Base-by-base conservation (phyloP, 2,797 vertebrate species). In the Vespertilio murinus region DNA sequence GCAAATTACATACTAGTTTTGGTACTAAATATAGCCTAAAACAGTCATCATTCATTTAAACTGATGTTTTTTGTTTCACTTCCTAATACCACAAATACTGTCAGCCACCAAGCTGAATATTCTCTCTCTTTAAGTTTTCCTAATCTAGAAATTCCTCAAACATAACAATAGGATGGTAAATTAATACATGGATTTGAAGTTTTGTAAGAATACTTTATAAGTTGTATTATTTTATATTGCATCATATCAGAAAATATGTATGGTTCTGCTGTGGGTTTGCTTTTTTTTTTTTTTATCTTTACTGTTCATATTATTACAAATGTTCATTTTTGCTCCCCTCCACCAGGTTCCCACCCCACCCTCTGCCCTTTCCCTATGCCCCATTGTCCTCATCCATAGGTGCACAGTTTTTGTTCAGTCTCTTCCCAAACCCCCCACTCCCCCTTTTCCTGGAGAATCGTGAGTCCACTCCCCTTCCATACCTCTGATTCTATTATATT, bases 21-120 rank as follows among this genome's bases (percentile, higher is more conserved):
- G 71, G 12, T 80, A 42, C 59, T 94, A 94, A 93, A 74, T 92
- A 52, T 85, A 88, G 25, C 18, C 12, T 82, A n/a, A 94, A 91
- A 80, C 42, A 77, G 86, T 84, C 45, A 83, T 90, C 38, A 81
- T 42, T 91, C 38, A 71, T 82, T 80, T 85, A 85, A 33, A 8
- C 20, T 71, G 22, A 28, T 93, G 88, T 35, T 96, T 96, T 91
- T 93, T 88, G 71, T 96, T 94, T 94, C 71, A 94, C 93, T 96
- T 97, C 91, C 91, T 94, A 84, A 65, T 80, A 95, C 30, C 12
- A 22, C 18, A 93, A 0, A 84, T 92, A 69, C 13, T 16, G 5
- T 86, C 9, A 30, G 1, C 6, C 8, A 23, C 17, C n/a, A 73
- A 84, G 5, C 25, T 91, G 23, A 75, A 35, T 91, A 65, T 67